Evolutionary conservation across 2,888 invertebrate species (phyloP).

Genomic region (Drosophila recens): DNA sequence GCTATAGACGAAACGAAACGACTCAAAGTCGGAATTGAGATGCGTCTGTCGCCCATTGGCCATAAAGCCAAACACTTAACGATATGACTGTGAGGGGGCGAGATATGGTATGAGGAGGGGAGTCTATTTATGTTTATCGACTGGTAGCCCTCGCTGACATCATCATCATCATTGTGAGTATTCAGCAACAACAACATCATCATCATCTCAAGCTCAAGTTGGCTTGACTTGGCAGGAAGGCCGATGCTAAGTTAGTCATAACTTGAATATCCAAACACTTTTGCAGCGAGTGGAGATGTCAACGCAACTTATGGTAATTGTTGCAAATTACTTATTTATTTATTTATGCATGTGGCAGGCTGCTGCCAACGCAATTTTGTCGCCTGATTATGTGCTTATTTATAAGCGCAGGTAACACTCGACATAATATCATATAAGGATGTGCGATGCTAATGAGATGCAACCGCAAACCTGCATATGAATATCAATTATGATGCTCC

Average conservation of each 20-base stretch:
- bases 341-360: conserved; percentile 66
- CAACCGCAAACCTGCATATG: conserved; percentile 71
- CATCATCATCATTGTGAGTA: conserved; percentile 41
- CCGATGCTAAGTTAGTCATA: conserved; percentile 56
- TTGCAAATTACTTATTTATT: conserved; percentile 77
- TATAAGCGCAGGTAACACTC: conserved; percentile 64
- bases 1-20: not conserved
- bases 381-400: conserved; percentile 82
- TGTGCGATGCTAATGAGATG: conserved; percentile 73
- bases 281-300: conserved; percentile 48
- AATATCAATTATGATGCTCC: conserved; percentile 68
- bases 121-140: conserved; percentile 77
- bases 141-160: conserved; percentile 67
- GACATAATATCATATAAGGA: conserved; percentile 41
- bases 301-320: conserved; percentile 76
- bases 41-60: conserved; percentile 68
- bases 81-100: conserved; percentile 34
- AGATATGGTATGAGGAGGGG: not conserved
- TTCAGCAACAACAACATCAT: conserved; percentile 16
- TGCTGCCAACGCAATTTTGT: conserved; percentile 57
- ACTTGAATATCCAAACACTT: conserved; percentile 53
- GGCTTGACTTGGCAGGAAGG: conserved; percentile 6
- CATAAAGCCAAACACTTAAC: conserved; percentile 78
- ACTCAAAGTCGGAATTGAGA: conserved; percentile 27
- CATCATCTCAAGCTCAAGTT: not conserved